These are phyloP conservation scores for Netelia inedita DNA, from an alignment of 2,888 invertebrate genomes.

Conservation along the genomic window DNA sequence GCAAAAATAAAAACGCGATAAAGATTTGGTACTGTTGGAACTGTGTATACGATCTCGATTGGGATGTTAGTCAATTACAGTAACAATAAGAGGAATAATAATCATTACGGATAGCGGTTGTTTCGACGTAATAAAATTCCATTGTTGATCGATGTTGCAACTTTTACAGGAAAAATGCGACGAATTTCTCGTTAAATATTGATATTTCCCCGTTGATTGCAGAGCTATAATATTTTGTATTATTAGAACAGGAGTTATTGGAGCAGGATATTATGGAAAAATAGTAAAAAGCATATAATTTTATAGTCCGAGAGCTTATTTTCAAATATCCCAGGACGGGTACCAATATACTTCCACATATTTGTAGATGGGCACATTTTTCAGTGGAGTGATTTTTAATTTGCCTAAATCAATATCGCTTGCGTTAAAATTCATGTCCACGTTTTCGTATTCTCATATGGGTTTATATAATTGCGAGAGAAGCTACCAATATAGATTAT, in stretches of 20 bases:
- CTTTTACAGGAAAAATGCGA: conserved; percentile 3
- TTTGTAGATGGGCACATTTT: neutral
- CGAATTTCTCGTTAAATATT: conserved; percentile 15
- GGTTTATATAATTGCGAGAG: neutral
- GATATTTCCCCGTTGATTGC: neutral
- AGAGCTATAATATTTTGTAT: neutral
- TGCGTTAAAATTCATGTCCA: too few relatives aligned
- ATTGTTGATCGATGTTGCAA: conserved; percentile 10
- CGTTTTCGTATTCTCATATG: too few relatives aligned
- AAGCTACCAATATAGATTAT: neutral
- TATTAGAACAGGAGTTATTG: too few relatives aligned
- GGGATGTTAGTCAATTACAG: too few relatives aligned
- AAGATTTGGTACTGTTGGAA: too few relatives aligned
- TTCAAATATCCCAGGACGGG: too few relatives aligned
- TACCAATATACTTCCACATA: neutral
- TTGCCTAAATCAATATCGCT: too few relatives aligned
- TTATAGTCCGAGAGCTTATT: too few relatives aligned
- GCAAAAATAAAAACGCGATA: too few relatives aligned
- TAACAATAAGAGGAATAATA: too few relatives aligned
- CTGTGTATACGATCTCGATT: too few relatives aligned
- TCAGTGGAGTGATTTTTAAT: neutral
- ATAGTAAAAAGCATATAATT: neutral
- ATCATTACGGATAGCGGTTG: neutral
- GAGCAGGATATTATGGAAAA: neutral
- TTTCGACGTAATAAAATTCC: conserved; percentile 8